Conservation (phyloP, 2,888 invertebrate genomes). For the Cosmopolites sordidus region DNA sequence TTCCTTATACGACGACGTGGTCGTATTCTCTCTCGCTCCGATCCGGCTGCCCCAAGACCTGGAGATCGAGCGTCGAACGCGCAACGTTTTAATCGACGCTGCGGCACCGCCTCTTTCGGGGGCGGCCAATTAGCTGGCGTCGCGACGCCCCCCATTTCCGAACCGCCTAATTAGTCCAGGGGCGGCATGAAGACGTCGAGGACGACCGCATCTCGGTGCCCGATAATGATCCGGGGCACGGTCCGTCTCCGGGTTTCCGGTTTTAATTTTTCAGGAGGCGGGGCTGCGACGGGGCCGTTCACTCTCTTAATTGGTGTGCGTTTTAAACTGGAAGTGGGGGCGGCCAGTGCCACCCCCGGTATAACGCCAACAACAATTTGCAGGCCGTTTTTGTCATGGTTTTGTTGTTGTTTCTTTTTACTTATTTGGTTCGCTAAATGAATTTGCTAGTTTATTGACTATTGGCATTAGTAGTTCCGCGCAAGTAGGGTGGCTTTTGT, state of each 20-base stretch:
- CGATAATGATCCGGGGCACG: conserved; percentile 20
- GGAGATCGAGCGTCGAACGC: conserved; percentile 39
- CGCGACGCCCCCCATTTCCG: conserved; percentile 38
- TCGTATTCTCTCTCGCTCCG: too few species aligned
- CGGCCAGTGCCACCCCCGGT: too few species aligned
- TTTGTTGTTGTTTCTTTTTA: too few species aligned
- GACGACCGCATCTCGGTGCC: conserved; percentile 10
- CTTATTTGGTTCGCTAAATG: too few species aligned
- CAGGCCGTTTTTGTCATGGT: too few species aligned
- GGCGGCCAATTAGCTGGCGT: conserved; percentile 46
- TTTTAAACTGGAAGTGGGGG: conserved; percentile 1
- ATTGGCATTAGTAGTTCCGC: too few species aligned
- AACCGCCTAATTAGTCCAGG: conserved; percentile 30
- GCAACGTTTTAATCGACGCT: conserved; percentile 43
- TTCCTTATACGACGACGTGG: too few species aligned
- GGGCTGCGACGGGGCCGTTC: conserved; percentile 11
- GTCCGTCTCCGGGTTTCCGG: neutral
- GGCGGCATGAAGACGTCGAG: conserved; percentile 12
- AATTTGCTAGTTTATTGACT: too few species aligned
- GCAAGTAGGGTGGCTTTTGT: too few species aligned
- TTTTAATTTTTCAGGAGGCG: conserved; percentile 19
- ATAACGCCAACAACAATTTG: too few species aligned
- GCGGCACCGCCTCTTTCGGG: conserved; percentile 46
- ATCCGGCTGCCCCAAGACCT: conserved; percentile 34
- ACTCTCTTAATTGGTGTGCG: conserved; percentile 22